Base-by-base conservation (phyloP, 2,113 vertebrate genomes). In the Azemiops feae region DNA sequence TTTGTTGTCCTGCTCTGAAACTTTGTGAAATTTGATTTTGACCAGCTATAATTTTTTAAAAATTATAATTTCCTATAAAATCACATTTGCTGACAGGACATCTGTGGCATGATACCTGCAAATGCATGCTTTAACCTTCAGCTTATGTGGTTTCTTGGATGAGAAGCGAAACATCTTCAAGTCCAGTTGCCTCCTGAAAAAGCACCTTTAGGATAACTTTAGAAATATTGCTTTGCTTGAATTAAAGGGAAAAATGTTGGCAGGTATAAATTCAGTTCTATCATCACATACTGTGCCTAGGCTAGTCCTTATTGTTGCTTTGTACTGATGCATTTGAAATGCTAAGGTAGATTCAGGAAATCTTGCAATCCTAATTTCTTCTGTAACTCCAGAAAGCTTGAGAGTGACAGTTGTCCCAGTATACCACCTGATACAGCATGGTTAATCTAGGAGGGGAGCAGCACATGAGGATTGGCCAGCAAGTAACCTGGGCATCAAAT, bases 401-500 rank as follows among this genome's bases (percentile, higher is more conserved):
- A 57, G 91, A 58, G 57, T 34, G 18, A 69, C 55, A 57, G 85
- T 86, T 88, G 55, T 89, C 94, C 92, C 14, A 0, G 39, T 47
- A n/a, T 87, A 90, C 87, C 34, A 69, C 55, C 88, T 87, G 93
- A 92, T 92, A 69, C 14, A 91, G 45, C 60, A 85, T 5, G 87
- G 93, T 90, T 92, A 89, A 87, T 43, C 1, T 0, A 92, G 92
- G 60, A 9, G 47, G 93, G 94, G 64, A 93, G 47, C 2, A 69
- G 50, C 1, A 0, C 8, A 5, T 18, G 45, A 87, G 91, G 91
- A 92, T 93, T 96, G 95, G 96, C 39, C 96, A 93, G 81, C 1
- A 10, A 95, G 96, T 96, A 94, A 96, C 96, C 97, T 96, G 93
- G 0, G 96, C 96, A 98, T 98, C 98, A 98, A 98, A 98, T 98